A percentile compares a stretch with the other conserved stretches of the same genome.
Conservation (phyloP, 2,113 vertebrate genomes). For the Myotis yumanensis region DNA sequence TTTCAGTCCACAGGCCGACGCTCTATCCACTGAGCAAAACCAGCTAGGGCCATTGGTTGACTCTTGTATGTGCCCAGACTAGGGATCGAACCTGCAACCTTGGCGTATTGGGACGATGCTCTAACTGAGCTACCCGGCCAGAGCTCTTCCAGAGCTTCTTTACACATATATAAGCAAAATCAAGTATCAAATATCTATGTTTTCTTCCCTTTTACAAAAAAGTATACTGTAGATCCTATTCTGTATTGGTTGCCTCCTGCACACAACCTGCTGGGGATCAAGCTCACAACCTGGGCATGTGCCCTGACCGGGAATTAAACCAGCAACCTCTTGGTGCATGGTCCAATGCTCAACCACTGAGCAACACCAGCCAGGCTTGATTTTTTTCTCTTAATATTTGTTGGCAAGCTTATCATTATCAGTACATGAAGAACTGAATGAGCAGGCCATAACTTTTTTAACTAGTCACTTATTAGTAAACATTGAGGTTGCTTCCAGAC, state of each 20-base stretch:
- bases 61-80: background rate
- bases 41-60: background rate
- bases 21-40: too few species aligned
- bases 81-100: background rate
- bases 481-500: conserved; percentile 9
- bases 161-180: conserved; percentile 13
- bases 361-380: background rate
- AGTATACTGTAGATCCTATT: background rate
- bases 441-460: background rate
- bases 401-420: background rate
- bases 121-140: background rate
- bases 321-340: too few species aligned
- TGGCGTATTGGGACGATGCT: background rate
- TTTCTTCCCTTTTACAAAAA: conserved; percentile 9
- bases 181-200: background rate
- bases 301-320: too few species aligned
- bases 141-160: background rate
- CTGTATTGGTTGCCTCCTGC: background rate
- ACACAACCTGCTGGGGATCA: too few species aligned
- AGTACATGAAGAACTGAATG: background rate
- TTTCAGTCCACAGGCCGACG: too few species aligned
- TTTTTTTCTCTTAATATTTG: conserved; percentile 25
- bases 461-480: background rate
- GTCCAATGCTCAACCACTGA: too few species aligned
- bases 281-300: too few species aligned